These are phyloP conservation scores for Agriopis marginaria DNA, from an alignment of 2,888 invertebrate genomes.

Conservation along the genomic window DNA sequence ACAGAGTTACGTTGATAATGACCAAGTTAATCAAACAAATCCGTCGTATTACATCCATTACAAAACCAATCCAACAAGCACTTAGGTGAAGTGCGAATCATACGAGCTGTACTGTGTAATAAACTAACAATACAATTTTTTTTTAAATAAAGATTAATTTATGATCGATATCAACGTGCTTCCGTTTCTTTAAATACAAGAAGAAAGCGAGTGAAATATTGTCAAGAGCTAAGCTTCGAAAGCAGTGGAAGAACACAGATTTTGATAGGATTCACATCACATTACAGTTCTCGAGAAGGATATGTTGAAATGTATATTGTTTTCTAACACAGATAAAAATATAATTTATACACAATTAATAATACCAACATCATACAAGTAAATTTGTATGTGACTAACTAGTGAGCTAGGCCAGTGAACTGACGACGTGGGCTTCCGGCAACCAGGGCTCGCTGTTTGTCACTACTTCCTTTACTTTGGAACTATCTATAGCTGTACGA, in stretches of 20 bases:
- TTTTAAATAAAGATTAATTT: neutral
- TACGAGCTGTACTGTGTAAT: too few relatives aligned
- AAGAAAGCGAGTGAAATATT: slow-evolving; percentile 57
- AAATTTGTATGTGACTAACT: slow-evolving; percentile 49
- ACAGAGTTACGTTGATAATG: slow-evolving; percentile 25
- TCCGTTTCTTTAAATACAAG: slow-evolving; percentile 13
- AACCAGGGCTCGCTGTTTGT: slow-evolving; percentile 13
- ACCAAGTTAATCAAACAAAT: neutral
- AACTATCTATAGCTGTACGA: slow-evolving; percentile 18
- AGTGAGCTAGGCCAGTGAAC: slow-evolving; percentile 44
- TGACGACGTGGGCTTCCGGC: slow-evolving; percentile 23
- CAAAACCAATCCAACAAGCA: too few relatives aligned
- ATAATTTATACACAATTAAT: slow-evolving; percentile 57
- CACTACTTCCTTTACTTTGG: slow-evolving; percentile 12
- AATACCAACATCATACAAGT: slow-evolving; percentile 53
- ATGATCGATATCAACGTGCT: slow-evolving; percentile 18
- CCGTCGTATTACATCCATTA: too few relatives aligned
- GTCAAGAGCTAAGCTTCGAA: slow-evolving; percentile 70
- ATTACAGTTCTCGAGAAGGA: slow-evolving; percentile 63
- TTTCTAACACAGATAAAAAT: slow-evolving; percentile 74
- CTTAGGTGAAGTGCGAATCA: too few relatives aligned
- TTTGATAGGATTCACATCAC: slow-evolving; percentile 63
- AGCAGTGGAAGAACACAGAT: slow-evolving; percentile 82
- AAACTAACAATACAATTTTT: too few relatives aligned
- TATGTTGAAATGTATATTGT: slow-evolving; percentile 77